These are phyloP conservation scores for Thunnus thynnus DNA, from an alignment of 2,113 vertebrate genomes.

Conservation along the genomic window DNA sequence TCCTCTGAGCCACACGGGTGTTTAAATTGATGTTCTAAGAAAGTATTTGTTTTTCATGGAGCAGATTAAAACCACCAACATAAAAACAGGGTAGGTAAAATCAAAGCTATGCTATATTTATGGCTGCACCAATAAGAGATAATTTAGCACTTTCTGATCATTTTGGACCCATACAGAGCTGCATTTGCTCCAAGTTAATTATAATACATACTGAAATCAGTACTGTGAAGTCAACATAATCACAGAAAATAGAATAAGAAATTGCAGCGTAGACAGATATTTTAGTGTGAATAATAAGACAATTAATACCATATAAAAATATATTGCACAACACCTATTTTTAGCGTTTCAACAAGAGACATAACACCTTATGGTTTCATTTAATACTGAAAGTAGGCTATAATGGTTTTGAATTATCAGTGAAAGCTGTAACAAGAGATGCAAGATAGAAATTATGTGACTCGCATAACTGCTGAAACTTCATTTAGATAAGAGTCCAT, in stretches of 20 bases:
- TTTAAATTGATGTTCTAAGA: slow-evolving; percentile 24
- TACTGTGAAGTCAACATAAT: not conserved
- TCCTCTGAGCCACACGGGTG: slow-evolving; percentile 19
- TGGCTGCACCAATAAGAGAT: not conserved
- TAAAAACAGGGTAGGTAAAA: slow-evolving; percentile 7
- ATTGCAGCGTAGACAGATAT: not conserved
- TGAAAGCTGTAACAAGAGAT: not conserved
- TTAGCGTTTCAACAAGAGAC: too few species aligned
- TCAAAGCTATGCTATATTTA: not conserved
- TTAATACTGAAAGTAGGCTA: too few species aligned
- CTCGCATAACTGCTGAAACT: not conserved
- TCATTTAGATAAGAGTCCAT: not conserved
- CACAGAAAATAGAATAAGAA: not conserved
- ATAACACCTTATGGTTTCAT: too few species aligned
- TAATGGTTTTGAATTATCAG: too few species aligned
- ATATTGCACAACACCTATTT: not conserved
- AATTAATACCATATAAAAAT: not conserved
- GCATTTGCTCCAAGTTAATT: not conserved
- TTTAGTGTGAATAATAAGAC: not conserved
- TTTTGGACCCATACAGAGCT: not conserved
- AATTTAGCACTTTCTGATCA: not conserved
- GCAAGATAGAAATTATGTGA: not conserved
- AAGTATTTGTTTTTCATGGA: slow-evolving; percentile 42
- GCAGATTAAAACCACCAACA: slow-evolving; percentile 9
- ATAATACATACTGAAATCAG: not conserved